Percentiles rank a stretch among this genome's conserved stretches.
phyloP scores from a whole-genome alignment of 2,113 vertebrate genomes.

The Ceuthmochares aereus region DNA sequence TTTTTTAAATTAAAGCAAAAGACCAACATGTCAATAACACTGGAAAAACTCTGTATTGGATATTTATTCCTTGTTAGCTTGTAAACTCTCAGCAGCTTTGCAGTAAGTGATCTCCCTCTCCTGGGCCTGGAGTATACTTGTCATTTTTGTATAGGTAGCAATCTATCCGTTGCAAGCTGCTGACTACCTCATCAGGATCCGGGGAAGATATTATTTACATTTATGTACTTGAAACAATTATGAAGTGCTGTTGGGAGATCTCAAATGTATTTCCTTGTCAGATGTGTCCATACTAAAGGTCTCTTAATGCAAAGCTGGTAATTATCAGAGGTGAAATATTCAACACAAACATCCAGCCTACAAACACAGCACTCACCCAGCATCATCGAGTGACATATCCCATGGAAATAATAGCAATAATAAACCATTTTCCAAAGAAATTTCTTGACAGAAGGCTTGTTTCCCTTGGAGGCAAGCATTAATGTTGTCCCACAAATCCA shows the following conservation, averaged over 20 bases:
- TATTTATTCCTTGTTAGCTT: slow-evolving; percentile 54
- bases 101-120: slow-evolving; percentile 18
- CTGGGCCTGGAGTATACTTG: slow-evolving; percentile 28
- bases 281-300: background rate
- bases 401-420: background rate
- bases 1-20: background rate
- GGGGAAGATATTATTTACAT: slow-evolving; percentile 1
- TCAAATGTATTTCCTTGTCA: slow-evolving; percentile 4
- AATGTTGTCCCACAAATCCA: slow-evolving; percentile 17
- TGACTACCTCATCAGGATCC: slow-evolving; percentile 22
- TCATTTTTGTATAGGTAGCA: slow-evolving; percentile 20
- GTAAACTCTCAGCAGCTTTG: slow-evolving; percentile 5
- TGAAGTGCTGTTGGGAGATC: background rate
- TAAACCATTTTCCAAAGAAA: slow-evolving; percentile 30
- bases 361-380: background rate
- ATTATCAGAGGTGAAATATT: slow-evolving; percentile 36
- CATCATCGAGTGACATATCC: background rate
- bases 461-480: slow-evolving; percentile 8
- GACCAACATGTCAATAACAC: background rate
- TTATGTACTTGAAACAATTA: slow-evolving; percentile 32
- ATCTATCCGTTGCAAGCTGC: slow-evolving; percentile 7
- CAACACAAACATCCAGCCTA: background rate
- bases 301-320: background rate
- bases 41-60: background rate
- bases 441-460: slow-evolving; percentile 3